phyloP scores from a whole-genome alignment of 64 coral and sea anemone species.

The Pachyseris speciosa region DNA sequence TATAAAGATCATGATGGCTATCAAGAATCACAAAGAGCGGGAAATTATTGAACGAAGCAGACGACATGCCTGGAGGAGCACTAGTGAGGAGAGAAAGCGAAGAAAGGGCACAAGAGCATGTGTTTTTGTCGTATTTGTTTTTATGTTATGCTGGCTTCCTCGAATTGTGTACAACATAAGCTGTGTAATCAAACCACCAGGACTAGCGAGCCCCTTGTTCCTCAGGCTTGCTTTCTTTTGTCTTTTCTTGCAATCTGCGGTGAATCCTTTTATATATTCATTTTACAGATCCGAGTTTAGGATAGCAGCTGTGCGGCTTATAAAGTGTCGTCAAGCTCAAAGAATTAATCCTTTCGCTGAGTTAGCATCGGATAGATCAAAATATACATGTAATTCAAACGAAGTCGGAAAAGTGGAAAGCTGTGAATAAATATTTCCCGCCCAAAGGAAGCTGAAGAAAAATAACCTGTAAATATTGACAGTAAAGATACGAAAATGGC shows the following conservation, averaged over 20 bases:
- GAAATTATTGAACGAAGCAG: not conserved
- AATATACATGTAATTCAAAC: not conserved
- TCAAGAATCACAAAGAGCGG: slow-evolving; percentile 35
- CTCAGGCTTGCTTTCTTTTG: slow-evolving; percentile 54
- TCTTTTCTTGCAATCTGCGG: slow-evolving; percentile 64
- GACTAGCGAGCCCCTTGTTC: slow-evolving; percentile 30
- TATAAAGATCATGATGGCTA: slow-evolving; percentile 37
- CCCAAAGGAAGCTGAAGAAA: not conserved
- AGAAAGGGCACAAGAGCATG: slow-evolving; percentile 76
- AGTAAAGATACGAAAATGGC: too few species aligned
- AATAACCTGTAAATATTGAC: too few species aligned
- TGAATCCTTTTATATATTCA: slow-evolving; percentile 76
- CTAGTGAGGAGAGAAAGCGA: not conserved
- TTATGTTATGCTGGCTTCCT: slow-evolving; percentile 79
- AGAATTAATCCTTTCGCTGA: not conserved
- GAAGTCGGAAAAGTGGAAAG: not conserved
- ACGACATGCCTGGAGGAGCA: not conserved
- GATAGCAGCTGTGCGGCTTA: slow-evolving; percentile 30
- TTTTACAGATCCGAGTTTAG: slow-evolving; percentile 79
- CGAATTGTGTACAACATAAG: slow-evolving; percentile 54
- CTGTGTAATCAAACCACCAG: slow-evolving; percentile 28
- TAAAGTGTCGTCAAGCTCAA: not conserved
- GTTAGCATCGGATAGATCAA: not conserved
- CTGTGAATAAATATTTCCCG: not conserved
- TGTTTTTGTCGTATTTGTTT: slow-evolving; percentile 52